Conservation (phyloP, 2,113 vertebrate genomes). For the Nannobrachium achirus region DNA sequence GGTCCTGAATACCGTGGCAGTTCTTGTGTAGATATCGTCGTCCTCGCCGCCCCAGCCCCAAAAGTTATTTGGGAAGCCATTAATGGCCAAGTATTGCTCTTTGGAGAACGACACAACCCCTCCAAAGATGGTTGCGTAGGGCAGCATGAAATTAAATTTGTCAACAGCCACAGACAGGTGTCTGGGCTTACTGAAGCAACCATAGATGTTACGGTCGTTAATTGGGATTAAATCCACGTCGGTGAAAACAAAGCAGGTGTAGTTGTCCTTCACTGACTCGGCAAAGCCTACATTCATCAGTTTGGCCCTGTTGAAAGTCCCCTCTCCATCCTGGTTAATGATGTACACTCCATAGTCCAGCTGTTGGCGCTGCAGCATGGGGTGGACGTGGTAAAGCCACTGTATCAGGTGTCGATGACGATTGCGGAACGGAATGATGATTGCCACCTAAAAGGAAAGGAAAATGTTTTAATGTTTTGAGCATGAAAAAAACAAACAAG, state of each 20-base stretch:
- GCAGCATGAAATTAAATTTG: constrained; percentile 91
- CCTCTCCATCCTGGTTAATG: constrained; percentile 90
- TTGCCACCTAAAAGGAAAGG: constrained; percentile 78
- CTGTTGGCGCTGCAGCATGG: constrained; percentile 89
- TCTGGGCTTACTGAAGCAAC: constrained; percentile 87
- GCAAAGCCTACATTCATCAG: constrained; percentile 89
- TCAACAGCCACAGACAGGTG: constrained; percentile 96
- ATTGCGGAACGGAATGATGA: constrained; percentile 93
- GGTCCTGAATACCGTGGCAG: constrained; percentile 73
- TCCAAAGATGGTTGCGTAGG: constrained; percentile 90
- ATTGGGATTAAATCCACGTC: constrained; percentile 92
- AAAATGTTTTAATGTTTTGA: background rate
- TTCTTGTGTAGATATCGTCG: constrained; percentile 88
- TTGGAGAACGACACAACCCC: constrained; percentile 90
- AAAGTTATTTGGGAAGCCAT: constrained; percentile 94
- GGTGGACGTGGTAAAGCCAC: constrained; percentile 93
- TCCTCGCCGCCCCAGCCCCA: constrained; percentile 99
- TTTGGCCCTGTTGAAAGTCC: constrained; percentile 92
- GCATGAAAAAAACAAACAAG: no score
- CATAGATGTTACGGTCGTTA: constrained; percentile 90
- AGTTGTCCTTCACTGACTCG: constrained; percentile 91
- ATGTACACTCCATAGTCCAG: constrained; percentile 92
- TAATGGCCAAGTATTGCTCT: constrained; percentile 88
- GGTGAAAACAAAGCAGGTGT: constrained; percentile 93
- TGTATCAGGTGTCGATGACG: constrained; percentile 91